Evolutionary conservation across 2,888 invertebrate species (phyloP).

Genomic region (Brachyopa scutellaris): DNA sequence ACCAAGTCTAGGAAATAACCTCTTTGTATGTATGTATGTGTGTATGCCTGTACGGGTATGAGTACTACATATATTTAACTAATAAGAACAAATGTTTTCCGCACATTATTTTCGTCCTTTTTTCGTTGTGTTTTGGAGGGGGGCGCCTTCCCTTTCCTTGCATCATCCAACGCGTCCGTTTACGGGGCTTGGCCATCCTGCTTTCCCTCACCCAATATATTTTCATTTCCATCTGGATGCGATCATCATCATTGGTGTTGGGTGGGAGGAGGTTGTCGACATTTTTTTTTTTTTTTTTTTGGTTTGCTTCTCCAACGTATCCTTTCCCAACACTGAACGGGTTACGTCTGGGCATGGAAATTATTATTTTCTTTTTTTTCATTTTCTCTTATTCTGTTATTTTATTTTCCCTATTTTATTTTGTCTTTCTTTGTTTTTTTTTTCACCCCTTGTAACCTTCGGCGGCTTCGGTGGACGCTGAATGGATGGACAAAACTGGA

Average conservation of each 20-base stretch:
- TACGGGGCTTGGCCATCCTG: constrained; percentile 21
- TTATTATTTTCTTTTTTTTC: constrained; percentile 55
- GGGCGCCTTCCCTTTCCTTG: constrained; percentile 24
- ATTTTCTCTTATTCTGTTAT: constrained; percentile 50
- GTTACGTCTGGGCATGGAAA: constrained; percentile 63
- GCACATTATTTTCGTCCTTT: constrained; percentile 56
- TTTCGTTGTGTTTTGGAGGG: constrained; percentile 14
- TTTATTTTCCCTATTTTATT: constrained; percentile 73
- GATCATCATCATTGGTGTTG: constrained; percentile 55
- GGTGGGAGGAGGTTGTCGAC: too few relatives aligned
- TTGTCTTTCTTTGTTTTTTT: constrained; percentile 73
- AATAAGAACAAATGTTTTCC: constrained; percentile 67
- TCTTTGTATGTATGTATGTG: not conserved
- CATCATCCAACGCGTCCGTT: constrained; percentile 42
- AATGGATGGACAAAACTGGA: constrained; percentile 41
- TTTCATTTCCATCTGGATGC: constrained; percentile 67
- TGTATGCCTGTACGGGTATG: too few relatives aligned
- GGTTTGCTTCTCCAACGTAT: not conserved
- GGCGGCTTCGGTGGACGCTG: constrained; percentile 27
- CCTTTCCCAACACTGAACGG: constrained; percentile 48
- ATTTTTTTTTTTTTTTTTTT: not conserved
- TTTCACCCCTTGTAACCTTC: constrained; percentile 44
- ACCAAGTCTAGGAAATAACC: constrained; percentile 13
- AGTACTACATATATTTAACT: constrained; percentile 47
- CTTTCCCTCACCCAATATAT: constrained; percentile 52